Evolutionary conservation across 2,797 vertebrate genomes (phyloP).

Genomic region (Bryconaethiops microstoma): DNA sequence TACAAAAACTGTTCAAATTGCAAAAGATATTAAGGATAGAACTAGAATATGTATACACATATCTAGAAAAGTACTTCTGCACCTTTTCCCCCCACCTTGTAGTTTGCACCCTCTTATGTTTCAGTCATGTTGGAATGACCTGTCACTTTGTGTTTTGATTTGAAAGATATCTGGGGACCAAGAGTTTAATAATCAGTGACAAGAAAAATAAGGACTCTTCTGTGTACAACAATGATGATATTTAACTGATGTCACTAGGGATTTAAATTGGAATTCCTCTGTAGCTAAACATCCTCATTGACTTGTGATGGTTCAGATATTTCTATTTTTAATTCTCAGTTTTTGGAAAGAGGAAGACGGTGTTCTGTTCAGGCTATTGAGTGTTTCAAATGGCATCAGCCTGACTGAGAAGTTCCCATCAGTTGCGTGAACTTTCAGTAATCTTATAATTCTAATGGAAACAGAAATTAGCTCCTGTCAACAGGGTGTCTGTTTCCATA

Average conservation of each 20-base stretch:
- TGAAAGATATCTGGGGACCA: constrained; percentile 46
- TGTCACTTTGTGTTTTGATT: constrained; percentile 23
- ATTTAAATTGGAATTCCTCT: background rate
- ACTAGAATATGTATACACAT: constrained; percentile 36
- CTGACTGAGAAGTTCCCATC: constrained; percentile 33
- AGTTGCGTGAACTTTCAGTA: constrained; percentile 49
- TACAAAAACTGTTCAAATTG: constrained; percentile 51
- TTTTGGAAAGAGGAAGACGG: background rate
- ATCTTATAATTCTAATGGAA: constrained; percentile 44
- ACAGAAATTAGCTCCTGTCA: constrained; percentile 57
- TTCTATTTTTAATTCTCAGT: background rate
- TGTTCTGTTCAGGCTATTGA: constrained; percentile 29
- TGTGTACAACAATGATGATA: background rate
- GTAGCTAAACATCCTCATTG: background rate
- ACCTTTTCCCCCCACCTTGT: constrained; percentile 45
- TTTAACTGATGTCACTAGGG: background rate
- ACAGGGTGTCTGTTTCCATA: constrained; percentile 55
- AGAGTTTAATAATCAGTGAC: constrained; percentile 6
- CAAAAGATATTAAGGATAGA: constrained; percentile 41
- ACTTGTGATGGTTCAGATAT: background rate
- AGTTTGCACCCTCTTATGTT: constrained; percentile 39
- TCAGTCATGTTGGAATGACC: constrained; percentile 30
- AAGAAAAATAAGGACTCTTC: constrained; percentile 2
- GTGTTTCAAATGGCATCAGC: constrained; percentile 24
- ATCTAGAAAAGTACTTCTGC: constrained; percentile 45